Base-by-base conservation (phyloP, 1,140 invertebrate genomes). In the Arctopsyche grandis region DNA sequence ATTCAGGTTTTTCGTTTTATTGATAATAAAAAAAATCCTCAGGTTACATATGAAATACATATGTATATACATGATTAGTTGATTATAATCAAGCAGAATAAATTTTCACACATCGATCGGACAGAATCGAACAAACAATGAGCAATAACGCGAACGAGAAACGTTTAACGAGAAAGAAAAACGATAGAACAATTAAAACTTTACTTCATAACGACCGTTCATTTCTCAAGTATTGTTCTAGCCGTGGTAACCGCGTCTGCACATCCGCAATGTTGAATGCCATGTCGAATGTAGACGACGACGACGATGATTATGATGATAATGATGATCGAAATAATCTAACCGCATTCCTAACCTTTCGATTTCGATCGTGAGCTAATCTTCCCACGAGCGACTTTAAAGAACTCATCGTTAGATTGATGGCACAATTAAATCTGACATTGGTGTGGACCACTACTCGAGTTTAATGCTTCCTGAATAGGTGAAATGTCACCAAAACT, bases 331-430 rank as follows among this genome's bases (percentile, higher is more conserved):
- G 16, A 56, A 43, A 56, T 56, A 24, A 63, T 21, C 22, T 63
- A 76, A 44, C 74, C 74, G 74, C 74, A 76, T 76, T 76, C 74
- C 38, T 76, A 76, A 76, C 74, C 56, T 76, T 76, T 76, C 63
- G 63, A 26, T 66, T 66, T 66, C 24, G n/a, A 66, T 7, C 69
- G 10, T 16, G 19, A 5, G 58, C 21, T 9, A 26, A 9, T 76
- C 24, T 76, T 76, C 74, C 52, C 74, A 76, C 74, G 63, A 29
- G 12, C 48, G 48, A 52, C 1, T 52, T 52, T 5, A 52, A 52
- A 52, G 4, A 52, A 52, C 48, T 52, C 48, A 52, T 52, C 48
- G 48, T 5, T 5, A 3, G 10, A 52, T 52, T 14, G 16, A 52
- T 52, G 12, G 48, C 10, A 14, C 48, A 16, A 38, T 38, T 38